Conservation (phyloP, 2,888 invertebrate genomes). For the Tyria jacobaeae region DNA sequence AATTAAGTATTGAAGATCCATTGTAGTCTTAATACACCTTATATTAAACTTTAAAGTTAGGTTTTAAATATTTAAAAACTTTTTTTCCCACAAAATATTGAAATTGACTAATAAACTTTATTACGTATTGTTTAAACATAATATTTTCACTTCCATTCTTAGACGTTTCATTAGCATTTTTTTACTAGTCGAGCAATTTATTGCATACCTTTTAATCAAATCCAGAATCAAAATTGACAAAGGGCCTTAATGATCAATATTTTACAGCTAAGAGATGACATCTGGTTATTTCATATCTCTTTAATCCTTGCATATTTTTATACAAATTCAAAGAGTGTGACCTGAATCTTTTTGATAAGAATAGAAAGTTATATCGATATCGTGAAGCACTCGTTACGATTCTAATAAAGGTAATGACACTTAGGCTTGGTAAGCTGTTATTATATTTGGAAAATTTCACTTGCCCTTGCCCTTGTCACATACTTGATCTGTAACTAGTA, state of each 20-base stretch:
- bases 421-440: conserved; percentile 62
- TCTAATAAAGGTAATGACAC: conserved; percentile 58
- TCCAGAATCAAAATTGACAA: conserved; percentile 30
- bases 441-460: conserved; percentile 45
- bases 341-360: conserved; percentile 52
- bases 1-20: no score
- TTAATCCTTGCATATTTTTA: conserved; percentile 51
- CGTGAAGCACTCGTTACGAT: conserved; percentile 58
- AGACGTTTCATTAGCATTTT: no score
- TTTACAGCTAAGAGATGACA: conserved; percentile 44
- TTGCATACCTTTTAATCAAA: conserved; percentile 22
- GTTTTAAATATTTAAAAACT: no score
- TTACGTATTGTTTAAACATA: no score
- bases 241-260: conserved; percentile 39
- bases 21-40: no score
- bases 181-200: neutral
- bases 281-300: conserved; percentile 45
- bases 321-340: conserved; percentile 57
- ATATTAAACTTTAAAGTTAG: no score
- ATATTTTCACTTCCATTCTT: neutral
- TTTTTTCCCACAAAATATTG: no score
- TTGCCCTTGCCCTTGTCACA: no score
- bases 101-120: no score
- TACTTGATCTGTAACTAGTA: no score
- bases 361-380: conserved; percentile 22